Percentiles rank a stretch among this genome's conserved stretches.
phyloP scores from a whole-genome alignment of 2,113 vertebrate species.

The Malaclemys terrapin region DNA sequence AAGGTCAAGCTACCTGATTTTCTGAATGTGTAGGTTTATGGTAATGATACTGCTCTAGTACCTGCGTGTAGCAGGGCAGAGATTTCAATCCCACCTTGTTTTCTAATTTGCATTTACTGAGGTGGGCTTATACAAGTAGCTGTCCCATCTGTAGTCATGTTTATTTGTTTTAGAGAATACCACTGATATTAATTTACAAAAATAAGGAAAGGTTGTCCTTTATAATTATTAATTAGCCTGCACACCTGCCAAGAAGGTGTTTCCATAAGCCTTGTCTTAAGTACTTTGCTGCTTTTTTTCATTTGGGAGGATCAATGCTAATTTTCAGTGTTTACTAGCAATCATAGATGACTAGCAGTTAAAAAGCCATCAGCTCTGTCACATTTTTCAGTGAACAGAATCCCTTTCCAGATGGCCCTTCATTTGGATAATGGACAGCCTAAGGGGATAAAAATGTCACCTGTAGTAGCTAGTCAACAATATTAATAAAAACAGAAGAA shows the following conservation, averaged over 20 bases:
- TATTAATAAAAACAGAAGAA: slow-evolving; percentile 81
- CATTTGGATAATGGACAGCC: slow-evolving; percentile 87
- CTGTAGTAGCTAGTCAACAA: slow-evolving; percentile 81
- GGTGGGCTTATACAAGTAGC: slow-evolving; percentile 34
- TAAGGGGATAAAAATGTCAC: slow-evolving; percentile 85
- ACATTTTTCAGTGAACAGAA: slow-evolving; percentile 85
- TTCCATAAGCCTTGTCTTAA: slow-evolving; percentile 73
- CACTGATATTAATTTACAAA: slow-evolving; percentile 74
- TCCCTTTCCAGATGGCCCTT: slow-evolving; percentile 86
- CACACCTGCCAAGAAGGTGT: slow-evolving; percentile 75
- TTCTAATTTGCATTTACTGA: slow-evolving; percentile 36
- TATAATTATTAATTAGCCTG: slow-evolving; percentile 72
- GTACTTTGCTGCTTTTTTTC: slow-evolving; percentile 79
- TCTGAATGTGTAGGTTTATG: slow-evolving; percentile 8
- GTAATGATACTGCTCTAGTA: slow-evolving; percentile 3
- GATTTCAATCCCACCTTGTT: slow-evolving; percentile 30
- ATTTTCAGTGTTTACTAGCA: slow-evolving; percentile 83
- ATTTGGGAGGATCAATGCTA: slow-evolving; percentile 81
- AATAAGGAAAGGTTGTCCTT: slow-evolving; percentile 70
- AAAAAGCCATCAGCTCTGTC: slow-evolving; percentile 86
- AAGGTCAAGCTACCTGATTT: neutral
- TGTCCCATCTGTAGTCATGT: slow-evolving; percentile 55
- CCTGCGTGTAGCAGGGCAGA: neutral
- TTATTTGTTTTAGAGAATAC: slow-evolving; percentile 74
- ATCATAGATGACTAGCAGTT: slow-evolving; percentile 87